Evolutionary conservation across 2,888 invertebrate genomes (phyloP), one percentile per base, ranked within the genome.

Genomic region (Apocheima hispidaria): DNA sequence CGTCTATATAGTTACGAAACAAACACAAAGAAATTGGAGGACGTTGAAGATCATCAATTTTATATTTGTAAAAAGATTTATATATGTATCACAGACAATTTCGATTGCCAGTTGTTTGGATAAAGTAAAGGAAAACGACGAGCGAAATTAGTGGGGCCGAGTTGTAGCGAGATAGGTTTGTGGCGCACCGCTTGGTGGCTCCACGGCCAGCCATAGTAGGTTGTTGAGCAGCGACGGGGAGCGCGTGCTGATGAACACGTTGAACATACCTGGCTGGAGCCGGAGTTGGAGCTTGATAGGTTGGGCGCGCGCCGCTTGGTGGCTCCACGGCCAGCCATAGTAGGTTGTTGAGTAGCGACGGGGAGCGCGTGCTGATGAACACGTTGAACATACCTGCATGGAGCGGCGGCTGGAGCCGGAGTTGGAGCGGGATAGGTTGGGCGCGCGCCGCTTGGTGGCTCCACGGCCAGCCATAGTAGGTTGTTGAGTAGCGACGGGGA

Each of bases 401-500:
- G 26, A 26, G 7, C 6, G 26, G 26, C 6, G 26, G 83, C 97
- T 97, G 64, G 97, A 97, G 40, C 96, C 97, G 69, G 16, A 97
- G 87, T 98, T 97, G 63, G 98, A 98, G 74, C 98, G 95, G 21
- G 98, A 98, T 55, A 98, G 93, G 88, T 97, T 95, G n/a, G 98
- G 97, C 12, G 98, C 97, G 60, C 98, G 94, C 50, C 98, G 94
- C 86, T 98, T 98, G 63, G 98, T 98, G 61, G 98, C 98, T 40
- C 98, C 98, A 68, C 98, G 94, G 53, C 97, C 98, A 40, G 98
- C 97, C 78, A n/a, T n/a, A 98, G 94, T 81, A 98, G 93, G 90
- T 98, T 98, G 93, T 98, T 98, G 71, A 98, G 94, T 77, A 98
- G 93, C 58, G 98, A 98, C 35, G 99, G 99, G 79, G 98, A 98